Base-by-base conservation (phyloP, 1,140 invertebrate species). In the Drosophila tropicalis region DNA sequence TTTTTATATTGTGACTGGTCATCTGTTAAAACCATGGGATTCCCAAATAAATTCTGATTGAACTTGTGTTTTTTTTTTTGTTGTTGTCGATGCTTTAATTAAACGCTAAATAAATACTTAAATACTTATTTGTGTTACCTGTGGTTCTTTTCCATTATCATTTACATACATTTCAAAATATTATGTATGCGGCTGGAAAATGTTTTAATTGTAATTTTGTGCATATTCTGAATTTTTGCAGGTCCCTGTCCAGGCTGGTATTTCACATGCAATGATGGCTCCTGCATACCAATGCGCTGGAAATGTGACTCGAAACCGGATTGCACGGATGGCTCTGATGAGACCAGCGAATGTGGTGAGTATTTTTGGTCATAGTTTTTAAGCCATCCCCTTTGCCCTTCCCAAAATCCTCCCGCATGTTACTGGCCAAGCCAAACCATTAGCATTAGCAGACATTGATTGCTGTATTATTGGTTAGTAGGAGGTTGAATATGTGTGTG, bases 261-360 rank as follows among this genome's bases (percentile, higher is more conserved):
- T 90, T 96, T 95, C 91, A 90, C 91, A 71, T 96, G 95, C 92
- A 93, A 92, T 62, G 93, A 93, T 72, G 94, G 94, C 51, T 92
- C 93, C 72, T 96, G 95, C 91, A 94, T 96, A 84, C 93, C 94
- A 47, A 83, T 91, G 70, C 92, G 93, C 63, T 95, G 94, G 94
- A 93, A 94, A 82, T 96, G 96, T 92, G 94, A 96, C 92, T 91
- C 90, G 9, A 93, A 93, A 60, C 78, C 92, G 51, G 95, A 96
- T 89, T 96, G 96, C 92, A 90, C 91, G 13, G 95, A 96, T 92
- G 94, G 93, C 39, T 95, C 94, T 63, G 95, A 96, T 91, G 96
- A 96, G 91, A 91, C 91, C 63, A 76, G 91, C 60, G 91, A 94
- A 65, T 95, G 94, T 84, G 93, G 95, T 94, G 90, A 92, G 92